Evolutionary conservation across 2,888 invertebrate species (phyloP).

Genomic region (Gryllus longicercus): DNA sequence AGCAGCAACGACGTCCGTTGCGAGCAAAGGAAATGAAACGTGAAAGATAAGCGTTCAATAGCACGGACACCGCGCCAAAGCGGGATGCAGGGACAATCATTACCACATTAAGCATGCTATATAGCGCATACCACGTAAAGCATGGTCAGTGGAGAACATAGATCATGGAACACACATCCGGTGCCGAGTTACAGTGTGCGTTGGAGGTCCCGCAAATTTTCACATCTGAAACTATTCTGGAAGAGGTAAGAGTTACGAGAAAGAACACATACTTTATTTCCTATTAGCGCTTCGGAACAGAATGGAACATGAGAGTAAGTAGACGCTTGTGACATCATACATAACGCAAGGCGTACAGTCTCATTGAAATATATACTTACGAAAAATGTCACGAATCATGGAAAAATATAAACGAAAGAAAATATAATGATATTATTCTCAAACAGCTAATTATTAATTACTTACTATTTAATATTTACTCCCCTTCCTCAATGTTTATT

Average conservation of each 20-base stretch:
- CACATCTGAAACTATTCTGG: slow-evolving; percentile 17
- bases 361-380: too few species aligned
- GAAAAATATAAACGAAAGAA: too few species aligned
- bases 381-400: too few species aligned
- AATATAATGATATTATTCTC: too few species aligned
- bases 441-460: too few species aligned
- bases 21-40: too few species aligned
- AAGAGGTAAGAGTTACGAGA: not conserved
- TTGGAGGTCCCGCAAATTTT: not conserved
- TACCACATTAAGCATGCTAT: not conserved
- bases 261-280: not conserved
- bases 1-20: too few species aligned
- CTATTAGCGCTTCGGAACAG: not conserved
- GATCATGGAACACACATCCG: slow-evolving; percentile 5
- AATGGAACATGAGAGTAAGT: not conserved
- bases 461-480: too few species aligned
- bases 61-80: not conserved
- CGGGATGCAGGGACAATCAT: not conserved
- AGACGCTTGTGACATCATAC: not conserved
- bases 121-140: slow-evolving; percentile 1
- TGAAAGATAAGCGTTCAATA: too few species aligned
- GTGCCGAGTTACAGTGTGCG: not conserved
- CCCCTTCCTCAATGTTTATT: too few species aligned
- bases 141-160: slow-evolving; percentile 1
- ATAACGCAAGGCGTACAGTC: too few species aligned